These are phyloP conservation scores for Trichomalopsis sarcophagae DNA, from an alignment of 1,140 invertebrate genomes.

Conservation along the genomic window DNA sequence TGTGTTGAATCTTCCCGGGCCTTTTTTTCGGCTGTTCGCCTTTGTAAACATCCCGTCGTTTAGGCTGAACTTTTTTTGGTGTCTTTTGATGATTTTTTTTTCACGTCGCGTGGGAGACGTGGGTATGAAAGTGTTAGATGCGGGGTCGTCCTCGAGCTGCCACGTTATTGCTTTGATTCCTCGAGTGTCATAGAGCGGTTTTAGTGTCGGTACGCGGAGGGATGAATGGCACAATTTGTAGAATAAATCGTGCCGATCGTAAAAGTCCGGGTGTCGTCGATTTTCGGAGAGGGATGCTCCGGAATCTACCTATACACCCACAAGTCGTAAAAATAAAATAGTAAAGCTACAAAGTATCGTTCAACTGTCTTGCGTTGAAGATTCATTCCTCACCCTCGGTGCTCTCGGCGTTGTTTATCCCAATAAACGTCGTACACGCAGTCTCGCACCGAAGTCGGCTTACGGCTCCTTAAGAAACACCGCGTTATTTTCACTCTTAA, in stretches of 20 bases:
- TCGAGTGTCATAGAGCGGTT: slow-evolving; percentile 34
- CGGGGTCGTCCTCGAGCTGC: not conserved
- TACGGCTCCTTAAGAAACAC: slow-evolving; percentile 7
- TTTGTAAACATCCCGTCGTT: slow-evolving; percentile 30
- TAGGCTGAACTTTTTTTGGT: not conserved
- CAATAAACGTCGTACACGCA: too few relatives aligned
- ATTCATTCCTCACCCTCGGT: too few relatives aligned
- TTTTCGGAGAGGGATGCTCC: too few relatives aligned
- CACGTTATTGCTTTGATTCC: slow-evolving; percentile 4
- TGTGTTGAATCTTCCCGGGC: not conserved
- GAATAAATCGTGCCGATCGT: too few relatives aligned
- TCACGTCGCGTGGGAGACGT: slow-evolving; percentile 13
- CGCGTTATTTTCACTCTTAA: slow-evolving; percentile 44
- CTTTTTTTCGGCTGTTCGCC: not conserved
- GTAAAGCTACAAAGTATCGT: too few relatives aligned
- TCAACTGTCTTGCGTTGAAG: too few relatives aligned
- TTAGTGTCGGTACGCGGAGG: not conserved
- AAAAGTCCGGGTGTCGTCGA: too few relatives aligned
- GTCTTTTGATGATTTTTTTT: slow-evolving; percentile 15
- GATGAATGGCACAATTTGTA: slow-evolving; percentile 23
- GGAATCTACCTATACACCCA: too few relatives aligned
- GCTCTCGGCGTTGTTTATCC: too few relatives aligned
- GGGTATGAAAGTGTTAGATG: slow-evolving; percentile 33
- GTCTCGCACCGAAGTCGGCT: too few relatives aligned
- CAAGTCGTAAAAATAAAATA: too few relatives aligned